phyloP scores from a whole-genome alignment of 2,113 vertebrate species.

The Eupsittula cactorum region DNA sequence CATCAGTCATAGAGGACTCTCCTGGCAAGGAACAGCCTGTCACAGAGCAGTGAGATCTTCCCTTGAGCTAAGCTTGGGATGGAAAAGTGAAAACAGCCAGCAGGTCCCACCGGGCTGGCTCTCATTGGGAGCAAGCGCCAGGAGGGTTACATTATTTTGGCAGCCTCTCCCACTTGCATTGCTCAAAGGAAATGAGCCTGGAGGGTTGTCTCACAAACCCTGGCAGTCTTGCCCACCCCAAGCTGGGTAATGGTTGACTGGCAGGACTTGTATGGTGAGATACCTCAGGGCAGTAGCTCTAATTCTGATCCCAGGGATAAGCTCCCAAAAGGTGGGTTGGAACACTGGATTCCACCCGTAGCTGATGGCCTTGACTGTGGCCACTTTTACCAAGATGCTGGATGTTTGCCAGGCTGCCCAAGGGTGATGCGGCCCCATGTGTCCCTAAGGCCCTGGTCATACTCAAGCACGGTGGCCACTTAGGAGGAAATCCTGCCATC shows the following conservation, averaged over 20 bases:
- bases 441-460: neutral
- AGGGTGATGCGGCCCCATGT: accelerated
- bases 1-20: neutral
- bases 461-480: neutral
- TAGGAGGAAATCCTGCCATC: neutral
- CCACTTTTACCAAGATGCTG: neutral
- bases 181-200: neutral
- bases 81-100: neutral
- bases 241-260: neutral
- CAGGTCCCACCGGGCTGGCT: neutral
- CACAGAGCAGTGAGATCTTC: neutral
- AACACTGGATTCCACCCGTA: neutral
- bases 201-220: neutral
- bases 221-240: neutral
- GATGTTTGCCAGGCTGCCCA: neutral
- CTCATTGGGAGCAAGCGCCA: neutral
- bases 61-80: accelerated
- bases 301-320: neutral
- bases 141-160: neutral
- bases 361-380: neutral
- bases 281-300: neutral
- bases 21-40: neutral
- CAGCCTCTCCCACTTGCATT: neutral
- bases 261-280: neutral
- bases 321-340: neutral